Evolutionary conservation across 2,888 invertebrate genomes (phyloP).

Genomic region (Priocnemis perturbator): DNA sequence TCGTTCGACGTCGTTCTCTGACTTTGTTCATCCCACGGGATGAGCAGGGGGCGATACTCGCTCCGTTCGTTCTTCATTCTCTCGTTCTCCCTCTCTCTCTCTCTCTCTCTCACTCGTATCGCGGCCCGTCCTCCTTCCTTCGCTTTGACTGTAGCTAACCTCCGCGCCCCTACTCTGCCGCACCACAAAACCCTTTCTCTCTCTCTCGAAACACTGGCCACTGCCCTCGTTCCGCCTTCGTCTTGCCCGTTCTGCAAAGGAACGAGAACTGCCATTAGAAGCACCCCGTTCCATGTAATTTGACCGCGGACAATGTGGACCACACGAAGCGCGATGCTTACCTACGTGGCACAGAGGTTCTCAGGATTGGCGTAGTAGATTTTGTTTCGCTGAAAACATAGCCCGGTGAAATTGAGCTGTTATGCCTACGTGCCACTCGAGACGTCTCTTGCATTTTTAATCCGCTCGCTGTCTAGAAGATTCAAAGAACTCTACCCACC

Average conservation of each 20-base stretch:
- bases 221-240: constrained; percentile 40
- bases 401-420: neutral
- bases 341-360: constrained; percentile 58
- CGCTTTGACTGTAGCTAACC: neutral
- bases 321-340: constrained; percentile 67
- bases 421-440: neutral
- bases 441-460: too few relatives aligned
- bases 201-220: constrained; percentile 23
- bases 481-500: too few relatives aligned
- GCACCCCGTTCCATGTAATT: constrained; percentile 70
- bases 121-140: constrained; percentile 15
- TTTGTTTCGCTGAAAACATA: neutral
- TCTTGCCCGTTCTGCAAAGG: constrained; percentile 42
- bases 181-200: constrained; percentile 15
- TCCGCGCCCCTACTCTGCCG: constrained; percentile 26
- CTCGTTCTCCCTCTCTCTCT: constrained; percentile 12
- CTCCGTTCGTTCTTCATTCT: constrained; percentile 27
- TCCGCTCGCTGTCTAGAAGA: too few relatives aligned
- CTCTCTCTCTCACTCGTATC: constrained; percentile 13
- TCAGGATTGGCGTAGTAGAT: constrained; percentile 28
- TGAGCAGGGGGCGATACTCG: too few relatives aligned
- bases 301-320: constrained; percentile 70
- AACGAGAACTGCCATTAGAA: constrained; percentile 70
- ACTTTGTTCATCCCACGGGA: constrained; percentile 9
- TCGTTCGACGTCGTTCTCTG: constrained; percentile 11